These are phyloP conservation scores for Plebejus argus DNA, from an alignment of 2,888 invertebrate genomes.

Conservation along the genomic window DNA sequence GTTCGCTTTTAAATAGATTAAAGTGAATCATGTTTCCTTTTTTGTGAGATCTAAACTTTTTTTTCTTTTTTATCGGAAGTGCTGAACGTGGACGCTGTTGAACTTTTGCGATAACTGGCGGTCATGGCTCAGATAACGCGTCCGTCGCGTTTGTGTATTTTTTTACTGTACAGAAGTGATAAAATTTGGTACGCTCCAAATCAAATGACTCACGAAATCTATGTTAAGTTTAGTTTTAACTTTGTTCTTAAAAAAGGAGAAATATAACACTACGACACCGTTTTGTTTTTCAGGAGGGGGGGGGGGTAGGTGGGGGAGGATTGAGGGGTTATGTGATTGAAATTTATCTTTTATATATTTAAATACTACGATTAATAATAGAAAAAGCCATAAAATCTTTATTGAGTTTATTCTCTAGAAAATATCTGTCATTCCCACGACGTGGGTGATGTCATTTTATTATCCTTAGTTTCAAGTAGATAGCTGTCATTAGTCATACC, in stretches of 20 bases:
- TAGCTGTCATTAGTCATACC: neutral
- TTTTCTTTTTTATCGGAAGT: slow-evolving; percentile 42
- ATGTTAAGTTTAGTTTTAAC: no score
- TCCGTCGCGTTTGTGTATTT: slow-evolving; percentile 43
- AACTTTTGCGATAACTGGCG: slow-evolving; percentile 47
- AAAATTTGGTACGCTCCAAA: slow-evolving; percentile 31
- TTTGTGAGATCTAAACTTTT: slow-evolving; percentile 37
- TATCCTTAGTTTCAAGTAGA: neutral
- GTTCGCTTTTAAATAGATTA: slow-evolving; percentile 23
- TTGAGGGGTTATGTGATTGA: no score
- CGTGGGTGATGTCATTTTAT: neutral
- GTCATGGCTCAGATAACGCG: slow-evolving; percentile 49
- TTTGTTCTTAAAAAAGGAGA: no score
- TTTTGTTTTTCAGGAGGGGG: no score
- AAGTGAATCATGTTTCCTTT: slow-evolving; percentile 25
- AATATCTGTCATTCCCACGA: neutral
- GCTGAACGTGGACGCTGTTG: slow-evolving; percentile 35
- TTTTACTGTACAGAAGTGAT: slow-evolving; percentile 42
- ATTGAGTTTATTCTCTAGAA: neutral
- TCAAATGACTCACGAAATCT: no score
- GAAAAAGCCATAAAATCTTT: no score
- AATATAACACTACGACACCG: no score
- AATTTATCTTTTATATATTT: no score
- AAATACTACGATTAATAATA: no score
- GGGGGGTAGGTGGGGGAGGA: no score